Base-by-base conservation (phyloP, 2,888 invertebrate genomes). In the Hyppa rectilinea region DNA sequence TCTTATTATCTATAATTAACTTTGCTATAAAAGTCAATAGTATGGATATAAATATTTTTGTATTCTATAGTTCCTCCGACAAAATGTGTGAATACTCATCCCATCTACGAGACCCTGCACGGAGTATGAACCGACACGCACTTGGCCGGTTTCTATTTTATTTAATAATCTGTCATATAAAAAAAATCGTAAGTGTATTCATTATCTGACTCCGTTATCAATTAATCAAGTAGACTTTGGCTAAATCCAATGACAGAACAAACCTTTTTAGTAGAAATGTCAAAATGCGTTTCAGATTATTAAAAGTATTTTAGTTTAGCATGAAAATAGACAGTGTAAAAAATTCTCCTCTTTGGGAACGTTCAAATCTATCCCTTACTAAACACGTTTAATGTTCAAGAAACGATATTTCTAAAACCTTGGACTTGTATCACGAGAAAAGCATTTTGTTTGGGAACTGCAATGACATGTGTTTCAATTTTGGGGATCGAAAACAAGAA, bases 391-490 rank as follows among this genome's bases (percentile, higher is more conserved):
- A n/a, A 79, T 73, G 83, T 62, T 67, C 26, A 71, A 60, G 14
- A 5, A 20, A 1, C 6, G n/a, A 43, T 23, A 12, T 55, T 58
- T 49, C 23, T 20, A 12, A 58, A 70, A 74, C 50, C 0, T 34
- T 7, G 4, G 38, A 60, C 49, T 55, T 68, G 81, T 43, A 78
- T 62, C 83, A 78, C 71, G 72, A 80, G 50, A 71, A 71, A 75
- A 80, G 82, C 86, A 84, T 84, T 82, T 85, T 85, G 84, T 85
- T 86, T 85, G 80, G 85, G 70, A 82, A 85, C 77, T 84, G 81
- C 72, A 85, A 77, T 86, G 87, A 85, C 87, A 87, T 85, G 85
- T 87, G 85, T 85, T 85, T 75, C 73, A 76, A 75, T 81, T 85
- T 85, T 77, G 79, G 77, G 73, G 71, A 80, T 76, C 58, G 62